Evolutionary conservation across 2,113 vertebrate species (phyloP).

Genomic region (Alectura lathami): DNA sequence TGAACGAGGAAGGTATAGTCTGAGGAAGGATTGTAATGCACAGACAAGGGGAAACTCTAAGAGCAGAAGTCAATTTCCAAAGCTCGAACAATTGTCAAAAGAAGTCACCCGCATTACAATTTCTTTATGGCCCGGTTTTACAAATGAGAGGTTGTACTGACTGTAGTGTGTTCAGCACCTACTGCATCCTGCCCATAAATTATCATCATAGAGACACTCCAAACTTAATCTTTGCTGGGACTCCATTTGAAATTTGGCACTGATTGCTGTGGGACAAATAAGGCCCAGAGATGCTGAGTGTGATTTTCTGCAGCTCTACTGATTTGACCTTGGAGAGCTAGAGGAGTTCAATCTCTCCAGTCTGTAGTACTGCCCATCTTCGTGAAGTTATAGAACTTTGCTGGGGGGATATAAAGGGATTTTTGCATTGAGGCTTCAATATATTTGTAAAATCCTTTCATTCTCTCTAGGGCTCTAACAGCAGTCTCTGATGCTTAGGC

Average conservation of each 20-base stretch:
- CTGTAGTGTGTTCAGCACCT: constrained; percentile 1
- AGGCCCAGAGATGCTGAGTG: background rate
- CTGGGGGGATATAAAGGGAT: background rate
- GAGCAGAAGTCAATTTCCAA: background rate
- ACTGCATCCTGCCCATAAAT: background rate
- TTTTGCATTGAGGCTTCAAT: background rate
- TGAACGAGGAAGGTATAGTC: constrained; percentile 46
- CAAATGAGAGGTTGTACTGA: background rate
- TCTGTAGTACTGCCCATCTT: background rate
- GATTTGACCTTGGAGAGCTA: constrained; percentile 10
- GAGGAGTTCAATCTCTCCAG: background rate
- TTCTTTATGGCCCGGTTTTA: background rate
- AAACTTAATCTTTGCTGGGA: constrained; percentile 13
- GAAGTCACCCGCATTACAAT: background rate
- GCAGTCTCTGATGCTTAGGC: background rate
- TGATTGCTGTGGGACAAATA: background rate
- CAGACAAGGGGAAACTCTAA: background rate
- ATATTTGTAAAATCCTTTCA: background rate
- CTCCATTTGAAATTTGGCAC: background rate
- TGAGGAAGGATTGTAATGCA: background rate
- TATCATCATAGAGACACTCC: background rate
- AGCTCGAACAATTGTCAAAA: background rate
- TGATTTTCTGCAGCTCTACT: constrained; percentile 14
- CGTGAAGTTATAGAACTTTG: background rate
- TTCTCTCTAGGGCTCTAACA: background rate